Conservation (phyloP, 2,113 vertebrate genomes). For the Hydrochoerus hydrochaeris region DNA sequence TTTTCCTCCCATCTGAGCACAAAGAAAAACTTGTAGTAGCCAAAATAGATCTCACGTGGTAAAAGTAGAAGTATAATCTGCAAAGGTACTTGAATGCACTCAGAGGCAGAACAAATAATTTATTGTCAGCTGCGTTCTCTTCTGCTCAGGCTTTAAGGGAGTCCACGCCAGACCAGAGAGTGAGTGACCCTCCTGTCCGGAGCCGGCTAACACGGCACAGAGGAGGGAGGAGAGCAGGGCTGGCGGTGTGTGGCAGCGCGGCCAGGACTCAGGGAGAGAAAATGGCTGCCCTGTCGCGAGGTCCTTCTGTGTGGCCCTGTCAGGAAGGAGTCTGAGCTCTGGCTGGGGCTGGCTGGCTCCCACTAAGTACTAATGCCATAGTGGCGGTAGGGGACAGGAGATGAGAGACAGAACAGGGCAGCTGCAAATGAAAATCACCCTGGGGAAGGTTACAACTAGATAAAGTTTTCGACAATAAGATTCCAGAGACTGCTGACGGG, state of each 20-base stretch:
- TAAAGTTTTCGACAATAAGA: constrained; percentile 93
- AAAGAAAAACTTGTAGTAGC: constrained; percentile 29
- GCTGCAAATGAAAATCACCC: constrained; percentile 91
- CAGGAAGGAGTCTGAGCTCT: constrained; percentile 4
- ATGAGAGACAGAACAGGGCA: constrained; percentile 88
- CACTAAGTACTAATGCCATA: constrained; percentile 54
- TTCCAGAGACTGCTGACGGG: constrained; percentile 92
- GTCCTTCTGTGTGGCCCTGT: constrained; percentile 61
- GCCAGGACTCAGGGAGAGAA: background rate
- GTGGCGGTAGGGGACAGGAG: constrained; percentile 81
- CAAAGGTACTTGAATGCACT: background rate
- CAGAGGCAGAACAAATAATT: background rate
- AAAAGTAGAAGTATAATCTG: background rate
- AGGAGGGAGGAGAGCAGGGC: background rate
- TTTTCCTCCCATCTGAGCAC: constrained; percentile 51
- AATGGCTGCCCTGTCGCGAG: constrained; percentile 61
- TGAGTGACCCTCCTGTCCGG: background rate
- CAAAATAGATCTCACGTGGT: background rate
- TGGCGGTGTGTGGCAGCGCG: background rate
- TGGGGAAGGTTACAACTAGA: constrained; percentile 90
- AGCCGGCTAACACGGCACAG: accelerated
- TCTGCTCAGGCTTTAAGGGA: background rate
- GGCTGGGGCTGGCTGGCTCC: constrained; percentile 69
- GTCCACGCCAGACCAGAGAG: background rate
- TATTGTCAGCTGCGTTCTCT: background rate